Evolutionary conservation across 2,113 vertebrate species (phyloP).

Genomic region (Dromiciops gliroides): DNA sequence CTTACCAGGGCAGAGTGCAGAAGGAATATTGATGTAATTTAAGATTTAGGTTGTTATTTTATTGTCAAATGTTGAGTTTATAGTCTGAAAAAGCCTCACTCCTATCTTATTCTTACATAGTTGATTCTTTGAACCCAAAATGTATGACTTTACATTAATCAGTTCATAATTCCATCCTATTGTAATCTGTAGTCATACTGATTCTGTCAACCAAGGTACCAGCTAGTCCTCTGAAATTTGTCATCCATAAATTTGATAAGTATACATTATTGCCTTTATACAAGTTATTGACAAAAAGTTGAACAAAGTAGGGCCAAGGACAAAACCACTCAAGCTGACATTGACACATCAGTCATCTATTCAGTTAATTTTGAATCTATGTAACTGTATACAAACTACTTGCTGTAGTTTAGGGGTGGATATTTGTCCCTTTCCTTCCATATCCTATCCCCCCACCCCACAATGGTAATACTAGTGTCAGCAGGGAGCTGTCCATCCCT

Average conservation of each 20-base stretch:
- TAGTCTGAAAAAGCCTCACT: not conserved
- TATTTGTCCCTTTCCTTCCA: not conserved
- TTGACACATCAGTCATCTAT: not conserved
- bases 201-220: not conserved
- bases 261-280: not conserved
- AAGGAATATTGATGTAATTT: not conserved
- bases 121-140: not conserved
- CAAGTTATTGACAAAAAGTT: not conserved
- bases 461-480: not conserved
- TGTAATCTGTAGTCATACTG: not conserved
- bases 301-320: not conserved
- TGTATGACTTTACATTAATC: not conserved
- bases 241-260: not conserved
- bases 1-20: not conserved
- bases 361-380: not conserved
- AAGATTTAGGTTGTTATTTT: not conserved
- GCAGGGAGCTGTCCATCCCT: not conserved
- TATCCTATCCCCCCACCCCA: too few species aligned
- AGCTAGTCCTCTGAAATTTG: not conserved
- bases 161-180: not conserved
- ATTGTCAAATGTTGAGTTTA: not conserved
- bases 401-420: not conserved
- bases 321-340: not conserved
- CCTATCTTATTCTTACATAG: not conserved
- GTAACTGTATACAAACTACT: not conserved